Evolutionary conservation across 2,113 vertebrate genomes (phyloP), one percentile per base, ranked within the genome.

Genomic region (Nesoenas mayeri): DNA sequence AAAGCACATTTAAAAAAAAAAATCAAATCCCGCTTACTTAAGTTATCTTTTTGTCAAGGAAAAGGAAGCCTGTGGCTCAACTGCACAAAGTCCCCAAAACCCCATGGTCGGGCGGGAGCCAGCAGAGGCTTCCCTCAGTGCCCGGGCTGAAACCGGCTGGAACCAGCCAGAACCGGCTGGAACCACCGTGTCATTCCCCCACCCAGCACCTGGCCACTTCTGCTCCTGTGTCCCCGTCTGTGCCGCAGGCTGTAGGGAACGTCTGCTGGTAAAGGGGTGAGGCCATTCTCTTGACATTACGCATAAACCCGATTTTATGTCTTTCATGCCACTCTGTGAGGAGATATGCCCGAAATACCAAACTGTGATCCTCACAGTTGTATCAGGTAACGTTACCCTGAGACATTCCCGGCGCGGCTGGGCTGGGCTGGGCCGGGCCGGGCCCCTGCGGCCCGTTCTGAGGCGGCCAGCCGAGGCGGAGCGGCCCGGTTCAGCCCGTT

Each of bases 191-290:
- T 11, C 4, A 1, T 14, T 8, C 11, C 15, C 29, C 2, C 48
- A 4, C 48, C 22, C 48, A 50, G 48, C 48, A 50, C 48, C 44
- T 47, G 15, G 29, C 38, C 20, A 1, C 20, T 1, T 3, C 5
- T 4, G 22, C 62, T 12, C 6, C 36, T 2, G 0, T 8, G 28
- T 7, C 13, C 18, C 47, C 0, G 2, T 2, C 19, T 0, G 1
- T 1, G 6, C 17, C 10, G 1, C 3, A 1, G 0, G 1, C 34
- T 12, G 4, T 1, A 0, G 1, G 25, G 10, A 9, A 7, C 5
- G 3, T 3, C 24, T 26, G 38, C 38, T 20, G 9, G 26, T 19
- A 19, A 26, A 12, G 32, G 24, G 6, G 9, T 11, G 5, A 25
- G 36, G 53, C 31, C 3, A 0, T 31, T 31, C 22, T 25, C 29